Base-by-base conservation (phyloP, 1,140 invertebrate genomes). In the Brachionus koreanus region DNA sequence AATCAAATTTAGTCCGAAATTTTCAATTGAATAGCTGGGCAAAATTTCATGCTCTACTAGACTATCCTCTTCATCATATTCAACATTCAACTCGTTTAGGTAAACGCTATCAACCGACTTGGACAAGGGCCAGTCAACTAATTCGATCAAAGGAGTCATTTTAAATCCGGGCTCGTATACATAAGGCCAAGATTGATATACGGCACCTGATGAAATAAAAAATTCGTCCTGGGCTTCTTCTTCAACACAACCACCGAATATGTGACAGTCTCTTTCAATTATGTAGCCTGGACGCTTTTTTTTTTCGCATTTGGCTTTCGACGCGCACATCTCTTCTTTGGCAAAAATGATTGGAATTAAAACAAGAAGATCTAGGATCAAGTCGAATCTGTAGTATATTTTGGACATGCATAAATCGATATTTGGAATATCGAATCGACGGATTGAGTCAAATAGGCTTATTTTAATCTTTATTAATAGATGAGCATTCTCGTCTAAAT, bases 171-270 rank as follows among this genome's bases (percentile, higher is more conserved):
- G 74, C 42, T 77, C 74, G 37, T 57, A 77, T 35, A 77, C 43
- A 49, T 77, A 77, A 13, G 74, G 74, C 74, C 74, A 77, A 16
- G 74, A 77, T 37, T 77, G 74, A 29, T 77, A 77, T 13, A 77
- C 74, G n/a, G 74, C 74, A 19, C 74, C 74, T 52, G 74, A 77
- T 13, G 46, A 57, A 23, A 77, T 77, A 49, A 77, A 77, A 61
- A 77, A 77, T 19, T 77, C 74, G 42, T 77, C 74, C 16, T 77
- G 74, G n/a, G 74, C 74, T 10, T 77, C 74, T 4, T 77, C 74
- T n/a, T 77, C 74, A 10, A 77, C 52, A 37, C 74, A 77, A 4
- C 74, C 74, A 19, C 74, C 74, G 49, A 77, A 77, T 61, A 77
- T 61, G 10, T 77, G 74, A 29, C 74, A 77, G 10, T 77, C 74